Conservation (phyloP, 2,888 invertebrate genomes). For the Esperia sulphurella region DNA sequence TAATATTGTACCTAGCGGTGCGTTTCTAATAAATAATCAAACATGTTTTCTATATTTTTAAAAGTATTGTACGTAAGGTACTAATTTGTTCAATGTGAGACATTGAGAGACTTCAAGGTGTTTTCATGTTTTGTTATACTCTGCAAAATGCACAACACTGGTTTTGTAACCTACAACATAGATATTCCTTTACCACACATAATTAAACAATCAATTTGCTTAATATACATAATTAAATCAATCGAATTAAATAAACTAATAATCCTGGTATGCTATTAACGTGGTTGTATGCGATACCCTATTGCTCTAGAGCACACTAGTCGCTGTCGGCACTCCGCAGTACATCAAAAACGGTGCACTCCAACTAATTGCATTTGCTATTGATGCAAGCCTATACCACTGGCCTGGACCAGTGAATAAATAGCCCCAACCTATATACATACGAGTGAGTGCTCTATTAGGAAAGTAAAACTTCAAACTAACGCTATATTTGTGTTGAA, state of each 20-base stretch:
- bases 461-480: conserved; percentile 29
- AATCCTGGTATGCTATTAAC: conserved; percentile 35
- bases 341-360: conserved; percentile 78
- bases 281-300: conserved; percentile 47
- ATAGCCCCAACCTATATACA: conserved; percentile 15
- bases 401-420: conserved; percentile 36
- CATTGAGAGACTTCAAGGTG: no score
- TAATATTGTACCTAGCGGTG: no score
- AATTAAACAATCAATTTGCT: background rate
- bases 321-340: conserved; percentile 50
- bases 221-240: background rate
- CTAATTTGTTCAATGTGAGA: no score
- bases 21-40: no score
- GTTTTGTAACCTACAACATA: no score
- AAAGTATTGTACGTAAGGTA: no score
- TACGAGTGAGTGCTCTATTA: conserved; percentile 19
- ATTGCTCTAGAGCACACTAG: conserved; percentile 41
- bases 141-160: no score
- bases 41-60: no score
- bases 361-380: conserved; percentile 76
- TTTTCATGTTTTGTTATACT: no score
- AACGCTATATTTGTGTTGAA: conserved; percentile 19
- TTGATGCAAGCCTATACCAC: conserved; percentile 57
- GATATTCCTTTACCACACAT: background rate
- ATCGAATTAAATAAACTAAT: conserved; percentile 27